Conservation (phyloP, 2,888 invertebrate species). For the Sthenelais limicola region DNA sequence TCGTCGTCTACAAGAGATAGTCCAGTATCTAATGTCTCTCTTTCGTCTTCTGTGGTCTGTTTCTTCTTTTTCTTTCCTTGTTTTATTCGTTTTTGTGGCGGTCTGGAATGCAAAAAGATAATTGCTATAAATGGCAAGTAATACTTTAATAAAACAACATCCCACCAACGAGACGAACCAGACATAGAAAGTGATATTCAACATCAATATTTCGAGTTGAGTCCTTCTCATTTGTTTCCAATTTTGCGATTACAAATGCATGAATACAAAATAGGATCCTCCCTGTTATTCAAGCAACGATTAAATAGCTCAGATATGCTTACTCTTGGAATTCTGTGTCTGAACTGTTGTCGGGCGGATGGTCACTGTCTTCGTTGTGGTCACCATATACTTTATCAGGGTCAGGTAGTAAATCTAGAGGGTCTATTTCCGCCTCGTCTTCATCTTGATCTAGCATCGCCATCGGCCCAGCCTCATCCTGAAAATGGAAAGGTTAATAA, state of each 20-base stretch:
- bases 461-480: conserved; percentile 3
- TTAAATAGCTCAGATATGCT: not conserved
- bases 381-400: conserved; percentile 40
- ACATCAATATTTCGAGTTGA: too few species aligned
- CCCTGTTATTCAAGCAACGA: not conserved
- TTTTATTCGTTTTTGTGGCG: not conserved
- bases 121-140: too few species aligned
- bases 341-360: not conserved
- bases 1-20: conserved; percentile 44
- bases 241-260: too few species aligned
- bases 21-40: conserved; percentile 33
- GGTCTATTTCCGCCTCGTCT: not conserved
- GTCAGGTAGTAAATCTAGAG: conserved; percentile 29
- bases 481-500: too few species aligned
- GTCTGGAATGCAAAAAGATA: too few species aligned
- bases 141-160: too few species aligned
- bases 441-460: conserved; percentile 24
- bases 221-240: too few species aligned
- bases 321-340: not conserved
- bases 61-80: not conserved
- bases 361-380: conserved; percentile 6
- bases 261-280: too few species aligned
- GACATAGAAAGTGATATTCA: too few species aligned
- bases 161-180: too few species aligned
- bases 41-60: not conserved